Conservation (phyloP, 2,113 vertebrate genomes). For the Hystrix brachyura region DNA sequence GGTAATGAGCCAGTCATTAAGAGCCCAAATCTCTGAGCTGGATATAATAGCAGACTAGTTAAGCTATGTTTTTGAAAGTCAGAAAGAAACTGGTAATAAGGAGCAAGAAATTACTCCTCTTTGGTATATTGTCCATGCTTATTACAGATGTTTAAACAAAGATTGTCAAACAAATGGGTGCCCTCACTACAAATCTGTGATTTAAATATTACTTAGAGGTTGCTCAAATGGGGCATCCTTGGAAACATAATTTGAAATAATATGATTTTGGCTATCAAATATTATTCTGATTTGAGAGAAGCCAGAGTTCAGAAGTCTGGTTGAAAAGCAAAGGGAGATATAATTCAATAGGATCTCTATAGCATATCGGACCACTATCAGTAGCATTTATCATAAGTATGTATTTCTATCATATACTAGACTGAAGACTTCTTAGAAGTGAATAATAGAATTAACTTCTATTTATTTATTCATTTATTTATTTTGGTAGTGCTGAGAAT, state of each 20-base stretch:
- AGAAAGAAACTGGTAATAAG: conserved; percentile 58
- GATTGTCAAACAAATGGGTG: neutral
- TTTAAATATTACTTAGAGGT: neutral
- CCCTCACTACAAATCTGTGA: neutral
- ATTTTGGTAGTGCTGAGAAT: neutral
- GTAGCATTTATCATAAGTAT: neutral
- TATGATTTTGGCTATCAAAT: neutral
- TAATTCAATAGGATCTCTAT: neutral
- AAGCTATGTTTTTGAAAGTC: conserved; percentile 54
- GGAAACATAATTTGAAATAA: neutral
- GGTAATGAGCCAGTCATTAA: conserved; percentile 56
- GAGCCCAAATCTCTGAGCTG: conserved; percentile 28
- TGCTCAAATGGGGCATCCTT: neutral
- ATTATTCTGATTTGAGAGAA: conserved; percentile 54
- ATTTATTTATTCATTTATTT: neutral
- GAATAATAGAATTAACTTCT: neutral
- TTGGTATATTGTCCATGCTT: neutral
- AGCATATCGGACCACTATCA: neutral
- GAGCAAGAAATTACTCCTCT: neutral
- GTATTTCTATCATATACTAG: neutral
- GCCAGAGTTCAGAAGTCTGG: neutral
- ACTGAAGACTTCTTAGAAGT: neutral
- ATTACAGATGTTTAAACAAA: conserved; percentile 34
- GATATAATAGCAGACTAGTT: conserved; percentile 53
- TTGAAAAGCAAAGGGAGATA: neutral